Conservation (phyloP, 2,113 vertebrate genomes). For the Bubo scandiacus region DNA sequence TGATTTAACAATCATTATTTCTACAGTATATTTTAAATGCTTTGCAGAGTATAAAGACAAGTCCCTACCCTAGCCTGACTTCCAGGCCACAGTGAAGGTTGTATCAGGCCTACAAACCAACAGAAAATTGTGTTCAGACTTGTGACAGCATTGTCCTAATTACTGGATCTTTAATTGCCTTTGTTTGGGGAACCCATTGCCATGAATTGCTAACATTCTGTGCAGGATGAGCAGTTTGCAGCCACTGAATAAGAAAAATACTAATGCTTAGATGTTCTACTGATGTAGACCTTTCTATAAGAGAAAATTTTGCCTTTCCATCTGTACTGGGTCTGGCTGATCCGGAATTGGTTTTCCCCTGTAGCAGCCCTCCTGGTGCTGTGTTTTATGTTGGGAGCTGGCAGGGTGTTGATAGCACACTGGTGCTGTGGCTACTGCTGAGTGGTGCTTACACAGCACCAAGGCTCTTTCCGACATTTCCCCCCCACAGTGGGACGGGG, state of each 20-base stretch:
- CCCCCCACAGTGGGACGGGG: no score
- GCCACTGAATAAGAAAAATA: neutral
- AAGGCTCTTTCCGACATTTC: no score
- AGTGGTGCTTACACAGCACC: no score
- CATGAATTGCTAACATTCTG: neutral
- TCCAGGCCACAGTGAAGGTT: neutral
- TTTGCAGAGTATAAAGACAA: neutral
- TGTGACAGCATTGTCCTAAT: neutral
- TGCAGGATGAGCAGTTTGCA: neutral
- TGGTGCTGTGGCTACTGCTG: no score
- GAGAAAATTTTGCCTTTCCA: neutral
- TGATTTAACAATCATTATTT: neutral
- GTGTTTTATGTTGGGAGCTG: no score
- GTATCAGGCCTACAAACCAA: neutral
- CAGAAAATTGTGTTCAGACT: neutral
- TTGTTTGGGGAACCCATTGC: neutral
- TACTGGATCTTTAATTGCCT: neutral
- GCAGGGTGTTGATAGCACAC: no score
- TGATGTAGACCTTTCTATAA: neutral
- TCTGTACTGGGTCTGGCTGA: no score
- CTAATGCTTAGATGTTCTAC: neutral
- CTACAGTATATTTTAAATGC: neutral
- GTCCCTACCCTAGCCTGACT: neutral
- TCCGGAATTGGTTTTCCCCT: no score
- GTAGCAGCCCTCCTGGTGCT: no score